Evolutionary conservation across 2,797 vertebrate species (phyloP), one percentile per base, ranked within the genome.

Genomic region (Tarsius wallacei): DNA sequence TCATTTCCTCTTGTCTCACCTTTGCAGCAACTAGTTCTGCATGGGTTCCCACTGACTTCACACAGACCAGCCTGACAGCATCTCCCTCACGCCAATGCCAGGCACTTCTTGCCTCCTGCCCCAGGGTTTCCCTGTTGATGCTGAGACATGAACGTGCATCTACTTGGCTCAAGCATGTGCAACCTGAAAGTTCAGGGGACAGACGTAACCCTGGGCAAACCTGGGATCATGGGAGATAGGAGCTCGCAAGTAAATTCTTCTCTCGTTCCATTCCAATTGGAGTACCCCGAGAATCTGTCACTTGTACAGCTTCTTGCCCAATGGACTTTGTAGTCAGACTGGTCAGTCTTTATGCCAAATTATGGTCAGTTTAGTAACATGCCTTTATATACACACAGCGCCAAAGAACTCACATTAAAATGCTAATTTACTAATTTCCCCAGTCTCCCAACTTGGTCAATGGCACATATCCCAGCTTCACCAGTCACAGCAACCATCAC

Each of bases 1-100:
- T 93, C 70, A 80, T 71, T 93, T 89, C 64, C 42, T 91, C 76
- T 81, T 33, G 55, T 4, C 63, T 78, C 59, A 73, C n/a, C 76
- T 96, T 47, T 71, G 26, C 55, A 73, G n/a, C 61, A 71, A 71
- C 73, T 68, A 90, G 0, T 11, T 59, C 80, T 83, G 53, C 2
- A 8, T 63, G 57, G 42, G 71, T 68, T 91, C 57, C 61, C 61
- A 21, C 10, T 0, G 5, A 55, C 76, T 87, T 84, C 61, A 92
- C 63, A 94, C 3, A 82, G 51, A 63, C 49, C 26, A 93, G 61
- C 8, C 83, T 71, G 59, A 87, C 3, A 86, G 57, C 3, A 0
- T 33, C 31, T 70, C 78, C 77, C n/a, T 66, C 70, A 33, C 19
- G 24, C 88, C 19, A 21, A 11, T 0, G 49, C 53, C 71, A 1